Evolutionary conservation across 2,113 vertebrate species (phyloP).

Genomic region (Archilochus colubris): DNA sequence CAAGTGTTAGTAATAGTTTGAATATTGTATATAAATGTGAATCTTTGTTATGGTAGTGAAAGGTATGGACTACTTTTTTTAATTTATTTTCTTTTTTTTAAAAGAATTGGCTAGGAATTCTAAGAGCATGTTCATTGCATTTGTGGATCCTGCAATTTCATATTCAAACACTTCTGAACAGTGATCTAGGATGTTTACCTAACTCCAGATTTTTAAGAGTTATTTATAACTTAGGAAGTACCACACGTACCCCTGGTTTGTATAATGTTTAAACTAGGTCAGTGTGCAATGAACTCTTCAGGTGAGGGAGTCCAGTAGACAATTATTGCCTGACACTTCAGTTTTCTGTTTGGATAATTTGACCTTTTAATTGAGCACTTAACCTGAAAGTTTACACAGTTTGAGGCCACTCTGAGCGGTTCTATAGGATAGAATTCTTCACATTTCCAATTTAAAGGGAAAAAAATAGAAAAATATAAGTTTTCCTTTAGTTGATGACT

Average conservation of each 20-base stretch:
- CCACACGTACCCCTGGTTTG: not conserved
- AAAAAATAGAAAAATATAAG: fast-evolving
- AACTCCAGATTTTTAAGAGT: not conserved
- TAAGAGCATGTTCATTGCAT: not conserved
- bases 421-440: not conserved
- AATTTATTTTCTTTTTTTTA: not conserved
- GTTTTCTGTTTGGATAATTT: constrained; percentile 40
- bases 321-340: constrained; percentile 61
- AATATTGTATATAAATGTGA: not conserved
- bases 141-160: not conserved
- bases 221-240: constrained; percentile 46
- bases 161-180: not conserved
- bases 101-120: not conserved
- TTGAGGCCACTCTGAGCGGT: not conserved
- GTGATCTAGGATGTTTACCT: not conserved
- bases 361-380: constrained; percentile 67
- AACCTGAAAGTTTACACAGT: constrained; percentile 32
- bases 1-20: not conserved
- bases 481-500: not conserved
- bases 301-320: constrained; percentile 50
- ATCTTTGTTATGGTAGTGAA: not conserved
- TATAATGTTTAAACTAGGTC: constrained; percentile 34
- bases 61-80: not conserved
- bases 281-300: constrained; percentile 18
- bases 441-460: not conserved